Evolutionary conservation across 92 coral and sea anemone species (phyloP), one percentile per base, ranked within the genome.

Genomic region (Montipora capitata): DNA sequence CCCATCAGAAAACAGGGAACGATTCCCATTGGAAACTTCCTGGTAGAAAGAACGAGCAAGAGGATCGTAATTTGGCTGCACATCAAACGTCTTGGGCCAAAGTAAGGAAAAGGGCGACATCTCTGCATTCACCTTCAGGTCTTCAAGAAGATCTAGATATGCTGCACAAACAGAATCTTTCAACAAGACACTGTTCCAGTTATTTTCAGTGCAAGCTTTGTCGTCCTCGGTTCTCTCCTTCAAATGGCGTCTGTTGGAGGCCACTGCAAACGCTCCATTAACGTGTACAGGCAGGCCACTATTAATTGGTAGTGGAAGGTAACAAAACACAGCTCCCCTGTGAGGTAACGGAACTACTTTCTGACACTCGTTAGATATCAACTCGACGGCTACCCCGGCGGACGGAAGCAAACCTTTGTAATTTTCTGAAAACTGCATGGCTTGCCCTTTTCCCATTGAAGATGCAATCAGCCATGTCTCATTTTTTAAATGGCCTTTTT

Each of bases 241-340:
- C 48, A 94, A 86, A 39, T 90, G 77, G 63, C 98, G 98, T 82
- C 95, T 89, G 86, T 86, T 94, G 79, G 92, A 90, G 54, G 86
- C 92, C 16, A 94, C 92, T 56, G 97, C 95, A 86, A 94, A 94
- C 11, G 93, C 85, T 4, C 97, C 97, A 70, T 94, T 94, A 64
- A 92, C 84, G 57, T 94, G 95, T 38, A 96, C 91, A 4, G 98
- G 99, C 16, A 96, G 90, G 0, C 98, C 99, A 79, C 96, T 95
- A 48, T 78, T 79, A 7, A 96, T 88, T 11, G 98, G 98, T 61
- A 96, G 90, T n/a, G 99, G 99, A 52, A 96, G 93, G 71, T 88
- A 96, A 86, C 99, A 96, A 73, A 95, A 96, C 10, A 95, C 89
- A 3, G 54, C 77, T 9, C 98, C 99, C 18, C 42, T 10, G 12